Conservation (phyloP, 1,140 invertebrate genomes). For the Papilio xuthus region DNA sequence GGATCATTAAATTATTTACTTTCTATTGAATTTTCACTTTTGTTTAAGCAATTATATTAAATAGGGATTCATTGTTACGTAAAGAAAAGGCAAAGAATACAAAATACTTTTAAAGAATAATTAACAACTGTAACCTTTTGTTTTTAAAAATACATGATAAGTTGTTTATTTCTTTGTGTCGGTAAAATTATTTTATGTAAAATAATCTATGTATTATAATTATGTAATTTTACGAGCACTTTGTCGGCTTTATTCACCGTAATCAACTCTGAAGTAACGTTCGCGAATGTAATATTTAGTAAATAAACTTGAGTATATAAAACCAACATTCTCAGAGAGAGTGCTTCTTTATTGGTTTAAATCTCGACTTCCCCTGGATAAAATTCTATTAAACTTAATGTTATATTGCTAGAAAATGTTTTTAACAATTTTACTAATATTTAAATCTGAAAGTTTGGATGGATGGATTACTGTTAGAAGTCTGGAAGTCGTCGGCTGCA, state of each 20-base stretch:
- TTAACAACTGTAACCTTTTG: background rate
- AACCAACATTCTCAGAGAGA: conserved; percentile 5
- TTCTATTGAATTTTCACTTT: background rate
- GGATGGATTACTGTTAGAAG: no score
- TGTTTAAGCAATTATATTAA: background rate
- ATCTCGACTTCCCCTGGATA: background rate
- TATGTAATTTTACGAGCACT: background rate
- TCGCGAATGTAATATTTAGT: conserved; percentile 3
- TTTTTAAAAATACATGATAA: background rate
- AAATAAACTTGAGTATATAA: conserved; percentile 10
- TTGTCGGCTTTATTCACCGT: background rate
- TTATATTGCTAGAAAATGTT: background rate
- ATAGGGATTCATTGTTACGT: background rate
- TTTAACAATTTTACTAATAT: background rate
- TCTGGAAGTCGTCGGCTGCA: no score
- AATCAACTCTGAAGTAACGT: conserved; percentile 7
- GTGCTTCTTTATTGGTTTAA: conserved; percentile 19
- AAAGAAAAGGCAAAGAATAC: background rate
- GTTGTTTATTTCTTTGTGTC: background rate
- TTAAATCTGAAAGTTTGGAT: no score
- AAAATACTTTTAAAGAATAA: background rate
- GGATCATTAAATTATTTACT: background rate
- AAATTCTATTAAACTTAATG: conserved; percentile 1
- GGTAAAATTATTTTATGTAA: background rate
- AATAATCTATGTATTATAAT: background rate